A percentile compares a stretch with the other conserved stretches of the same genome.
Conservation (phyloP, 2,797 vertebrate genomes). For the Lutjanus argentimaculatus region DNA sequence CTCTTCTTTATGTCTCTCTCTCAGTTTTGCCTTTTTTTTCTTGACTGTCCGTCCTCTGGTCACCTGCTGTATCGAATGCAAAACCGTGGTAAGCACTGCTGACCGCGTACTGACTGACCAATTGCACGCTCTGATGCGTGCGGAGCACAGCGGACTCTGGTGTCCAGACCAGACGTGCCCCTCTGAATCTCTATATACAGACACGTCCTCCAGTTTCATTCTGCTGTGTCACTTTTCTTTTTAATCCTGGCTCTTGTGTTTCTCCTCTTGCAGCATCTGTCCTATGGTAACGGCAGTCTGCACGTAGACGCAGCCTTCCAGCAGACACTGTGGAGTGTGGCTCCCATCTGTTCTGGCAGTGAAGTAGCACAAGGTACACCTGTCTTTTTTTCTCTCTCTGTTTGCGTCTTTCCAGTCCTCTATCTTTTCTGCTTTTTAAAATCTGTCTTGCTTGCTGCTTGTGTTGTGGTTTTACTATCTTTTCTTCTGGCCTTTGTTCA, state of each 20-base stretch:
- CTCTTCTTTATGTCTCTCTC: not conserved
- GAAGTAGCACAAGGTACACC: constrained; percentile 94
- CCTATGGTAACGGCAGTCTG: constrained; percentile 91
- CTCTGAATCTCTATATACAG: not conserved
- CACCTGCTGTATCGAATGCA: not conserved
- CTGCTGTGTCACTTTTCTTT: not conserved
- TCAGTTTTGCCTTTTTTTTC: not conserved
- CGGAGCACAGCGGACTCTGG: not conserved
- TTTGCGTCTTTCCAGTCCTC: too few relatives aligned
- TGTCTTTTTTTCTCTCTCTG: not conserved
- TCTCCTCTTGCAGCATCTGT: constrained; percentile 89
- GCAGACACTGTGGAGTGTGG: constrained; percentile 97
- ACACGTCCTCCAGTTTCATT: not conserved
- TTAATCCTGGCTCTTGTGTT: not conserved
- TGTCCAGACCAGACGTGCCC: not conserved
- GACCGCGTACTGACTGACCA: constrained; percentile 2
- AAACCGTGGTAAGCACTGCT: not conserved
- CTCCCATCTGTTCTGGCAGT: constrained; percentile 97
- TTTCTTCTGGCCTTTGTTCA: not conserved
- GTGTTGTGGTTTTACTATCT: not conserved
- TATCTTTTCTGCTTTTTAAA: too few relatives aligned
- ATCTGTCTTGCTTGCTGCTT: not conserved
- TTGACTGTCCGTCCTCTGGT: not conserved
- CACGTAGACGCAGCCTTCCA: constrained; percentile 97
- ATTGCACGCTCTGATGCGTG: not conserved